These are phyloP conservation scores for Drosophila kuntzei DNA, from an alignment of 2,888 invertebrate species.

Conservation along the genomic window DNA sequence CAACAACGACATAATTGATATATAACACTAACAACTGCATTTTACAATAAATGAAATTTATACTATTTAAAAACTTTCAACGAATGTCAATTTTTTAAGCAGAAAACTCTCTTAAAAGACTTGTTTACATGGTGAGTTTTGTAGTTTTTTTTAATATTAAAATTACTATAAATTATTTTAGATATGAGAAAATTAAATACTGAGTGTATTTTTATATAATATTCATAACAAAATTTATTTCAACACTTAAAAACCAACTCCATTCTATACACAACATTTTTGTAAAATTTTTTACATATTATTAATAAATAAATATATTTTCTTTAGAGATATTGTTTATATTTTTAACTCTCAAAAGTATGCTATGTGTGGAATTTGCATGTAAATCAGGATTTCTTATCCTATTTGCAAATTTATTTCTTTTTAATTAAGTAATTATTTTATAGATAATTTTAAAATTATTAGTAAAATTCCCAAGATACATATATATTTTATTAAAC, in stretches of 20 bases:
- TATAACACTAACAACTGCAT: slow-evolving; percentile 7
- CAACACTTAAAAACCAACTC: not conserved
- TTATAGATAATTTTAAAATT: too few relatives aligned
- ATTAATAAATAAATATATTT: not conserved
- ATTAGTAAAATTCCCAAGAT: too few relatives aligned
- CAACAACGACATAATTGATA: not conserved
- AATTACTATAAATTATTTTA: not conserved
- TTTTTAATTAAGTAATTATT: too few relatives aligned
- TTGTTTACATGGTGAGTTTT: slow-evolving; percentile 52
- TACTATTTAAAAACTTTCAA: not conserved
- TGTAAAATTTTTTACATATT: not conserved
- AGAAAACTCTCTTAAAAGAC: not conserved
- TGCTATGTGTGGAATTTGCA: slow-evolving; percentile 29
- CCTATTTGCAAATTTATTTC: too few relatives aligned
- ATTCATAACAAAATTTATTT: not conserved
- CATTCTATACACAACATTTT: not conserved
- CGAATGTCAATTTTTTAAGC: slow-evolving; percentile 7
- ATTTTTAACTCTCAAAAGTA: slow-evolving; percentile 43
- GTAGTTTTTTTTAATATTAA: slow-evolving; percentile 13
- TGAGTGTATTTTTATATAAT: not conserved
- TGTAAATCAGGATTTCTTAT: not conserved
- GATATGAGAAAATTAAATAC: not conserved
- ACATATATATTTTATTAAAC: too few relatives aligned
- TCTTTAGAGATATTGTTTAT: not conserved
- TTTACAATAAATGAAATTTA: not conserved